Conservation (phyloP, 2,797 vertebrate species). For the Brachyrhaphis roseni region DNA sequence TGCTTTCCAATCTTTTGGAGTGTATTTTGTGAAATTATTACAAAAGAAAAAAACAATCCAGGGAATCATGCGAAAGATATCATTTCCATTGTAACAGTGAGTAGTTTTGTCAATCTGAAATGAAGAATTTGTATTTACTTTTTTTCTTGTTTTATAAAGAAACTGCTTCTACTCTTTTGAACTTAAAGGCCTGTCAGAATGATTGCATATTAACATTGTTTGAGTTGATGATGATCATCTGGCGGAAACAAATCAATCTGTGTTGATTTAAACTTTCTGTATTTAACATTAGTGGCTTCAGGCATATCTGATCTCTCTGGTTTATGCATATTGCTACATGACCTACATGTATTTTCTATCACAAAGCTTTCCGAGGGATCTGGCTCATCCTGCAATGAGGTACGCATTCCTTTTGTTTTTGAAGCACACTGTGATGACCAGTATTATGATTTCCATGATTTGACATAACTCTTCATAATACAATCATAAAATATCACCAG, state of each 20-base stretch:
- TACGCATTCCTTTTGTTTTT: conserved; percentile 70
- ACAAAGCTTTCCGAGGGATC: conserved; percentile 83
- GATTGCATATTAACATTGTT: background rate
- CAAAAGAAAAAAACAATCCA: background rate
- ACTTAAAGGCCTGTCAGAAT: background rate
- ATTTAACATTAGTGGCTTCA: background rate
- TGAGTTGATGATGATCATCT: background rate
- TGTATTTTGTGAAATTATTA: background rate
- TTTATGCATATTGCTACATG: background rate
- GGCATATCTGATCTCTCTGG: background rate
- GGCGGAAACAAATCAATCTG: background rate
- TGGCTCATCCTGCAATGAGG: conserved; percentile 82
- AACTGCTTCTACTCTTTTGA: background rate
- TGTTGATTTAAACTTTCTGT: background rate
- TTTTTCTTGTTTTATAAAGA: background rate
- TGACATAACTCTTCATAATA: conserved; percentile 53
- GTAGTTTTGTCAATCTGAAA: background rate
- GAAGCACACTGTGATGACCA: conserved; percentile 49
- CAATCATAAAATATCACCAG: conserved; percentile 45
- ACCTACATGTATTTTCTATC: conserved; percentile 77
- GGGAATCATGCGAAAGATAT: background rate
- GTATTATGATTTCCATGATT: conserved; percentile 51
- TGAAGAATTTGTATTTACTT: too few relatives aligned
- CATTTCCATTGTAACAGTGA: background rate
- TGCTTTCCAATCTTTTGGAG: background rate